Evolutionary conservation across 2,797 vertebrate species (phyloP), one percentile per base, ranked within the genome.

Genomic region (Muscicapa comitata): DNA sequence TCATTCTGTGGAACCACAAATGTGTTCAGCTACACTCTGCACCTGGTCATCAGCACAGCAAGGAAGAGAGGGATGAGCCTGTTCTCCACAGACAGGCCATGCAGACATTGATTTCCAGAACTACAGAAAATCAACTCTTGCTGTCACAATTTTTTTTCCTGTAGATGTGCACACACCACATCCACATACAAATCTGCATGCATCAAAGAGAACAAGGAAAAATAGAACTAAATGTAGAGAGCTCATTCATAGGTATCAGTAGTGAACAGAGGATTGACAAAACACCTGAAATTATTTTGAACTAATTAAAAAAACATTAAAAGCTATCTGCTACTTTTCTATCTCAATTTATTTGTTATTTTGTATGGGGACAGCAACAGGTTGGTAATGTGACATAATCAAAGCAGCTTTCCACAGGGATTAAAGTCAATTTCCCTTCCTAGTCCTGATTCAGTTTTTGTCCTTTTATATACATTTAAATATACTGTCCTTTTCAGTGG

Each of bases 41-140:
- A 94, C 76, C 23, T 89, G 67, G 40, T 53, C 74, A 83, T 80
- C 73, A 95, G 67, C 90, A 90, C 61, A 95, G 87, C 24, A 88
- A 40, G 33, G 47, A 78, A 84, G 23, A 72, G 66, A 86, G 8
- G 81, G 53, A 95, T 77, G 33, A 87, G 59, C 26, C 66, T 84
- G 28, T 70, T 90, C 74, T 65, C 95, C 75, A 88, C 25, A 82
- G n/a, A 15, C 26, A 94, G 28, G 4, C 35, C 88, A 24, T 24
- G 74, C 61, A 90, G 26, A 81, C 40, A 66, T 1, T 83, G 61
- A 91, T 81, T 58, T 58, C 81, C 9, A 88, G 19, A 84, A 67
- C 17, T 71, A 65, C 0, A 43, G 76, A 55, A 96, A 95, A 35
- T 59, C 25, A 72, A n/a, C 29, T 93, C 45, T 71, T 57, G 33